Conservation (phyloP, 2,113 vertebrate species). For the Harpagus bidentatus region DNA sequence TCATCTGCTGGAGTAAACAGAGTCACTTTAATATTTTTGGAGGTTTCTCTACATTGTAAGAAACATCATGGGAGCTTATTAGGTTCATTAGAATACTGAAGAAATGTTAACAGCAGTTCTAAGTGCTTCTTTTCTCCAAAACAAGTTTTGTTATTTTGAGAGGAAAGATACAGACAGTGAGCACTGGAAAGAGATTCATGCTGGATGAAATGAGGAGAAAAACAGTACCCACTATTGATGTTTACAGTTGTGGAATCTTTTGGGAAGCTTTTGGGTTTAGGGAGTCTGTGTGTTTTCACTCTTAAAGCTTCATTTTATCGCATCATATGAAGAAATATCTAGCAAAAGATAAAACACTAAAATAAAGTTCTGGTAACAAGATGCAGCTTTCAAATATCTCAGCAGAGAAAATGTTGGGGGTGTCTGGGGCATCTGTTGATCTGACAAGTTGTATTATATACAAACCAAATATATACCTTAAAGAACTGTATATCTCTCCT, state of each 20-base stretch:
- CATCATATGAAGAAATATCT: neutral
- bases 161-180: neutral
- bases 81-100: conserved; percentile 57
- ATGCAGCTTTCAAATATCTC: neutral
- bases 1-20: conserved; percentile 54
- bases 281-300: neutral
- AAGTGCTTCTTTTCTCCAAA: conserved; percentile 25
- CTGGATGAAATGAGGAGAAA: conserved; percentile 18
- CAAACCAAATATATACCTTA: neutral
- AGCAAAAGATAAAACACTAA: neutral
- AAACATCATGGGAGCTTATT: conserved; percentile 61
- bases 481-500: neutral
- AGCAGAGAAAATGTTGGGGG: neutral
- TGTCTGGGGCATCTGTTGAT: neutral
- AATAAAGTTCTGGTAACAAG: neutral
- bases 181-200: neutral
- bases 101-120: conserved; percentile 54
- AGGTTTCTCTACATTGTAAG: conserved; percentile 44
- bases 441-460: neutral
- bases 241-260: neutral
- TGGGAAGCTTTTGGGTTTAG: neutral
- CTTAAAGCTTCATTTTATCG: neutral
- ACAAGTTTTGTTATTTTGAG: neutral
- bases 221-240: neutral
- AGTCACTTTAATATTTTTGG: conserved; percentile 46